Percentiles rank a stretch among this genome's conserved stretches.
These are phyloP conservation scores for Erpetoichthys calabaricus DNA, from an alignment of 2,797 vertebrate species.

Conservation along the genomic window DNA sequence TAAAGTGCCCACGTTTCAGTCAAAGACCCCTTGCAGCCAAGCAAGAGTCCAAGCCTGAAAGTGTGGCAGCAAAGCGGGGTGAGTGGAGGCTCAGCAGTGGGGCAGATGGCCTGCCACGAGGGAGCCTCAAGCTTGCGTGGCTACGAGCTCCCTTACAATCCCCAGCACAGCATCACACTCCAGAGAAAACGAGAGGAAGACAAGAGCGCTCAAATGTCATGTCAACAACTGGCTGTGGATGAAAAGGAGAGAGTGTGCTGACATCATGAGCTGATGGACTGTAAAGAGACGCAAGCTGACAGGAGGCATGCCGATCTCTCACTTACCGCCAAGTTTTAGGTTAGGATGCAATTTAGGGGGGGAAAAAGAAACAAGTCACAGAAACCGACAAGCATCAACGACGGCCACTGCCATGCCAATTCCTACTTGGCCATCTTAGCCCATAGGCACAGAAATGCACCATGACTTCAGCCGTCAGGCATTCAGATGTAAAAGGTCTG, in stretches of 20 bases:
- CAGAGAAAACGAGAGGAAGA: not conserved
- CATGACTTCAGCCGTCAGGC: no score
- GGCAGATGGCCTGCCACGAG: constrained; percentile 1
- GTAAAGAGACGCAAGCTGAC: constrained; percentile 67
- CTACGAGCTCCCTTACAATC: constrained; percentile 11
- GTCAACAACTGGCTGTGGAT: constrained; percentile 44
- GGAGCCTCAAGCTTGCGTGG: constrained; percentile 1
- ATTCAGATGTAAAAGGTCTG: no score
- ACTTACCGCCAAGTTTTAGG: constrained; percentile 93
- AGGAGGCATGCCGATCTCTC: constrained; percentile 86
- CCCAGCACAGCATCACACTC: constrained; percentile 20
- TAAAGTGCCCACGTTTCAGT: constrained; percentile 36
- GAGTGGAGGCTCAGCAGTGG: no score
- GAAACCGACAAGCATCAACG: constrained; percentile 67
- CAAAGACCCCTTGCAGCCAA: constrained; percentile 44
- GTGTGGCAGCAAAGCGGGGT: no score
- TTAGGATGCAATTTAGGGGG: constrained; percentile 85
- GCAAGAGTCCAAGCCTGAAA: constrained; percentile 36
- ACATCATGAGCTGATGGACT: constrained; percentile 59
- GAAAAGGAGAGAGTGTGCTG: constrained; percentile 39
- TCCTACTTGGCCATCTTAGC: not conserved
- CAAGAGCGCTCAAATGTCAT: constrained; percentile 12
- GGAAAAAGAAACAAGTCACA: constrained; percentile 73
- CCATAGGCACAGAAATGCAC: no score
- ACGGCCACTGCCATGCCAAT: constrained; percentile 37